phyloP scores from a whole-genome alignment of 1,140 invertebrate genomes.

The Eriocheir sinensis region DNA sequence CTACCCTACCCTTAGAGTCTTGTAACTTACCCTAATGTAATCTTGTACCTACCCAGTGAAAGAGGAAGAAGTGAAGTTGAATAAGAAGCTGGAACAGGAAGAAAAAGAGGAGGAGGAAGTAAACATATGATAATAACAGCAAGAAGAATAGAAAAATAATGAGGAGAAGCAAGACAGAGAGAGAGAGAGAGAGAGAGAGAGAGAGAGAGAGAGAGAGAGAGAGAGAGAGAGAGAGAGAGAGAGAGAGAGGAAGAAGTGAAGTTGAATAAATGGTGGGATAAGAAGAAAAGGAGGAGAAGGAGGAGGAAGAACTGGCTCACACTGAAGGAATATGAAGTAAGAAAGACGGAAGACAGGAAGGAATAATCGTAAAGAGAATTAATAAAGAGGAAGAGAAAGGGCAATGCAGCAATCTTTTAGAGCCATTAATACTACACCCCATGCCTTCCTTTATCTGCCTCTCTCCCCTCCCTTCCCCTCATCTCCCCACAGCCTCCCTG shows the following conservation, averaged over 20 bases:
- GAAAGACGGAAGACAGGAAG: too few relatives aligned
- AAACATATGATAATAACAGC: not conserved
- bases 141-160: not conserved
- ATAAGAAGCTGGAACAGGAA: not conserved
- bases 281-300: too few relatives aligned
- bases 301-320: too few relatives aligned
- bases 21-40: too few relatives aligned
- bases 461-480: not conserved
- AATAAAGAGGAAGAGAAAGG: too few relatives aligned
- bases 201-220: not conserved
- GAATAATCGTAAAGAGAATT: too few relatives aligned
- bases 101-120: constrained; percentile 6
- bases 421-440: too few relatives aligned
- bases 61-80: not conserved
- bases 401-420: not conserved
- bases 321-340: too few relatives aligned
- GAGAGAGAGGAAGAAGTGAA: not conserved
- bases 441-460: too few relatives aligned
- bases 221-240: not conserved
- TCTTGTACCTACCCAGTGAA: too few relatives aligned
- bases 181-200: not conserved
- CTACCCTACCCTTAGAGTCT: too few relatives aligned
- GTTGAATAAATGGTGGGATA: not conserved
- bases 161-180: too few relatives aligned
- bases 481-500: not conserved